A percentile compares a stretch with the other conserved stretches of the same genome.
These are phyloP conservation scores for Oscheius sp. DNA, from an alignment of 2,888 invertebrate species.

Conservation along the genomic window DNA sequence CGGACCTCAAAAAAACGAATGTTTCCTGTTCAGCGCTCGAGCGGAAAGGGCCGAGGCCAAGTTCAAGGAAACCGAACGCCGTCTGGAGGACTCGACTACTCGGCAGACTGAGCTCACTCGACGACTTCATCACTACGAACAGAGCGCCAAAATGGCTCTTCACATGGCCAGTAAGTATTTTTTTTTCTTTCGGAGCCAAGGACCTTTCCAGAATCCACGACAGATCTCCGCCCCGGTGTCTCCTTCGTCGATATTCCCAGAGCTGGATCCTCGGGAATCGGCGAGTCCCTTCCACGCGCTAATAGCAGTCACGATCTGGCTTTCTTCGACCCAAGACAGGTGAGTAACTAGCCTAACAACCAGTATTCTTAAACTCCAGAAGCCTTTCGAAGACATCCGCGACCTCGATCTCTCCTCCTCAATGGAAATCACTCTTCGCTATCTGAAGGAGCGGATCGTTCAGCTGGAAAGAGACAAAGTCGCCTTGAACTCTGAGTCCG, in stretches of 20 bases:
- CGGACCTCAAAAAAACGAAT: not conserved
- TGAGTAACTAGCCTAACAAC: not conserved
- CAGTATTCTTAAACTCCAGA: constrained; percentile 14
- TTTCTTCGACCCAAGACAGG: constrained; percentile 23
- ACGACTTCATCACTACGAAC: constrained; percentile 37
- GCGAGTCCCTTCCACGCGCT: constrained; percentile 14
- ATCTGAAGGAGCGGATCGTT: constrained; percentile 54
- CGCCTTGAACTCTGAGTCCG: constrained; percentile 9
- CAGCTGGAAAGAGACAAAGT: constrained; percentile 53
- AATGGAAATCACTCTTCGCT: constrained; percentile 53
- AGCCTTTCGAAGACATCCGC: constrained; percentile 37
- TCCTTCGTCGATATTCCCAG: constrained; percentile 28
- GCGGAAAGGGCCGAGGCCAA: constrained; percentile 44
- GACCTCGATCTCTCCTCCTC: constrained; percentile 49
- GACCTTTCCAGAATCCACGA: constrained; percentile 20
- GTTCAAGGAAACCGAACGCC: constrained; percentile 25
- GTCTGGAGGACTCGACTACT: constrained; percentile 36
- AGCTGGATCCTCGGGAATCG: constrained; percentile 19
- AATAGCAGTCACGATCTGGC: constrained; percentile 14
- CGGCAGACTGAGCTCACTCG: constrained; percentile 27
- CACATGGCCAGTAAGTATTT: constrained; percentile 34
- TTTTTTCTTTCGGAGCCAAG: not conserved
- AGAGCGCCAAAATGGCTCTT: constrained; percentile 34
- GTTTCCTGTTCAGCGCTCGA: constrained; percentile 40
- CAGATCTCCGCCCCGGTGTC: constrained; percentile 28